phyloP scores from a whole-genome alignment of 2,797 vertebrate genomes.

The Chelonia mydas region DNA sequence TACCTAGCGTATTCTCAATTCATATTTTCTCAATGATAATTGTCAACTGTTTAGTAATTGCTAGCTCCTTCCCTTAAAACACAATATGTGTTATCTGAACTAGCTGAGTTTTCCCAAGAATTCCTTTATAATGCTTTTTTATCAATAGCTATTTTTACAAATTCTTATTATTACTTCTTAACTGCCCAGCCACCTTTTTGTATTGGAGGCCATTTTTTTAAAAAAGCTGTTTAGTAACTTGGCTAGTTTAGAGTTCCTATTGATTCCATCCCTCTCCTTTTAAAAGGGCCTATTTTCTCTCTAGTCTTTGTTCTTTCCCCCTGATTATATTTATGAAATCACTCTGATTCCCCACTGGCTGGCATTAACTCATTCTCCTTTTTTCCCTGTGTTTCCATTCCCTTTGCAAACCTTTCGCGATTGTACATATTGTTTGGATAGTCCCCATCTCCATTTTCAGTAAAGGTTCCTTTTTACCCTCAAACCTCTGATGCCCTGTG shows the following conservation, averaged over 20 bases:
- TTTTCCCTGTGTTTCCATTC: conserved; percentile 40
- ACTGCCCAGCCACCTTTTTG: conserved; percentile 32
- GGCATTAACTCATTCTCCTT: conserved; percentile 25
- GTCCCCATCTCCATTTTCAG: conserved; percentile 35
- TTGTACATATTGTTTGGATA: conserved; percentile 11
- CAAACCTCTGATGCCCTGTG: conserved; percentile 37
- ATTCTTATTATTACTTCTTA: conserved; percentile 43
- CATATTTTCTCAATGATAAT: neutral
- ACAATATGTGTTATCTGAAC: conserved; percentile 15
- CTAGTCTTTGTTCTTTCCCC: neutral
- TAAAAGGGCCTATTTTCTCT: neutral
- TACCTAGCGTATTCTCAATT: neutral
- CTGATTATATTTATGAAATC: neutral
- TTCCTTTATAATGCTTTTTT: conserved; percentile 47
- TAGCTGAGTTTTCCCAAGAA: conserved; percentile 36
- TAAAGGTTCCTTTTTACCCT: conserved; percentile 50
- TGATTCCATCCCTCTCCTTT: conserved; percentile 15
- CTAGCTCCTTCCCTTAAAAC: conserved; percentile 12
- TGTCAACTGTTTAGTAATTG: neutral
- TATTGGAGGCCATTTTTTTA: conserved; percentile 5
- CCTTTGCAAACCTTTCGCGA: conserved; percentile 36
- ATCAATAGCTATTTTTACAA: conserved; percentile 36
- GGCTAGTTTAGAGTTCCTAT: conserved; percentile 20
- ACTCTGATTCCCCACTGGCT: neutral
- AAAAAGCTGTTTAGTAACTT: conserved; percentile 23